Evolutionary conservation across 2,113 vertebrate species (phyloP).

Genomic region (Cinclus mexicanus): DNA sequence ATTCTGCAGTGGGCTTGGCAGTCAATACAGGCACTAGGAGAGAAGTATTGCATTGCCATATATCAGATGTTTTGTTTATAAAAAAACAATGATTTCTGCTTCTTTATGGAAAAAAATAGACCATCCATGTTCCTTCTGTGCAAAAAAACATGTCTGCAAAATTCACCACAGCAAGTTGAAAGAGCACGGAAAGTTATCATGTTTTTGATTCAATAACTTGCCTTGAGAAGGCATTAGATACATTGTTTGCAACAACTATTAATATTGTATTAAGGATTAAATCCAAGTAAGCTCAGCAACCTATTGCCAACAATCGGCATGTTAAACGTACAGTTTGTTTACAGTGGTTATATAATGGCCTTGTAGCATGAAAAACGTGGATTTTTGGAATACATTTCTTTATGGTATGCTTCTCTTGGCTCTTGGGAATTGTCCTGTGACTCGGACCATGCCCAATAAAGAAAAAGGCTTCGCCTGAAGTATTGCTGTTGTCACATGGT

Average conservation of each 20-base stretch:
- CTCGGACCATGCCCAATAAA: neutral
- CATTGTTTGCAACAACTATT: neutral
- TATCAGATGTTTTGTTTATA: neutral
- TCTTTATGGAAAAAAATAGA: neutral
- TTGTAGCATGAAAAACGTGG: neutral
- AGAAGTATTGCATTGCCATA: neutral
- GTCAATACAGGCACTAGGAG: neutral
- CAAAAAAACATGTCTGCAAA: neutral
- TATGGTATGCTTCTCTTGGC: neutral
- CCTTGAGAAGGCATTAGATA: neutral
- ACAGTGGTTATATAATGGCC: neutral
- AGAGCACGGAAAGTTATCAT: neutral
- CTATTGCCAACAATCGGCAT: neutral
- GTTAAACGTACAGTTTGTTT: neutral
- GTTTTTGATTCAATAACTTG: neutral
- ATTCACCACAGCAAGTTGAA: neutral
- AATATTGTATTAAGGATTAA: neutral
- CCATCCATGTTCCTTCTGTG: rapidly evolving
- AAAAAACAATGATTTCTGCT: neutral
- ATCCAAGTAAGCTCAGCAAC: neutral
- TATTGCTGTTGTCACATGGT: neutral
- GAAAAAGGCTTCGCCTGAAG: neutral
- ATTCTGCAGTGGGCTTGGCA: neutral
- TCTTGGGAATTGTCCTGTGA: neutral
- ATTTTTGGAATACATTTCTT: neutral